phyloP scores from a whole-genome alignment of 1,140 invertebrate species.

The Whitmania pigra region DNA sequence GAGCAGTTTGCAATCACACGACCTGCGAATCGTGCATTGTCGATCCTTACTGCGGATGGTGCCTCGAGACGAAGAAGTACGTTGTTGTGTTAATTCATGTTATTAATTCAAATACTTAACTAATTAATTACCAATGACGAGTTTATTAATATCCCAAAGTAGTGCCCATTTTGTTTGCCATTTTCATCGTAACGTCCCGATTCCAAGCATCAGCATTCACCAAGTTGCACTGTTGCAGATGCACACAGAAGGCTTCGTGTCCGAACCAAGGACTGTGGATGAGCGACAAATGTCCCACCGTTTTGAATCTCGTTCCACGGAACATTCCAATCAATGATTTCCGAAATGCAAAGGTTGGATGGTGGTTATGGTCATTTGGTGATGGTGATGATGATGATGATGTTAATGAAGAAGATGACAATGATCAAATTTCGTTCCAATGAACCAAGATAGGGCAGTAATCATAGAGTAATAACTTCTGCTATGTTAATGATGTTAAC shows the following conservation, averaged over 20 bases:
- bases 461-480: too few relatives aligned
- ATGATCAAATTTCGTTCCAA: too few relatives aligned
- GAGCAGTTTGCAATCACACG: not conserved
- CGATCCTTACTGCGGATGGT: constrained; percentile 9
- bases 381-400: too few relatives aligned
- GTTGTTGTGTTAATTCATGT: not conserved
- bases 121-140: too few relatives aligned
- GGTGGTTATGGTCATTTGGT: not conserved
- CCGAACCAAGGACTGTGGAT: not conserved
- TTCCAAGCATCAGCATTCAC: not conserved
- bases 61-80: not conserved
- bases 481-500: too few relatives aligned
- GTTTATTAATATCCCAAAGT: too few relatives aligned
- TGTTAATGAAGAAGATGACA: too few relatives aligned
- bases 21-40: not conserved
- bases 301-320: not conserved
- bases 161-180: too few relatives aligned
- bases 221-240: not conserved
- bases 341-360: not conserved
- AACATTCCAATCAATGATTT: not conserved
- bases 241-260: not conserved
- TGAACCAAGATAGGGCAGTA: too few relatives aligned
- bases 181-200: too few relatives aligned
- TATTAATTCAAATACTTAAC: not conserved
- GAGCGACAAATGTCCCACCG: not conserved